Base-by-base conservation (phyloP, 2,113 vertebrate genomes). In the Anguilla japonica region DNA sequence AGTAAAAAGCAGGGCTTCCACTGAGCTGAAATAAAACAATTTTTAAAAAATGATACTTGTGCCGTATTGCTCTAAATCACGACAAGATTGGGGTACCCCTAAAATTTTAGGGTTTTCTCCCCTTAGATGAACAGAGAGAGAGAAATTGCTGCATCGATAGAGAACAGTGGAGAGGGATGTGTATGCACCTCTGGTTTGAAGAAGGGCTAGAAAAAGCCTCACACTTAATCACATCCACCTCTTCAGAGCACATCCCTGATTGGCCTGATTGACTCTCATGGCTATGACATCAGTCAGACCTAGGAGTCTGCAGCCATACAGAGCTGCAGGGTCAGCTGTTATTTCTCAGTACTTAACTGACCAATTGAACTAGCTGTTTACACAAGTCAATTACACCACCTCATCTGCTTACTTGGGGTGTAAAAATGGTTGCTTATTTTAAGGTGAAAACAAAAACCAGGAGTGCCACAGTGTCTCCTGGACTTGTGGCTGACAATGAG, bases 1-100 rank as follows among this genome's bases (percentile, higher is more conserved):
- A 93, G 94, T 93, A 93, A 93, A 94, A 92, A 93, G 94, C 78
- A 95, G 93, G 95, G 94, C 95, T 95, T 95, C 93, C 93, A 94
- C 95, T 94, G 95, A 94, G 91, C 92, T 94, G 88, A 94, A 95
- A 95, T 95, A 95, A 96, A 89, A 83, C 93, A 93, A 79, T 91
- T 91, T 94, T 95, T 93, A 92, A 92, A 93, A 94, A 94, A 92
- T 90, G 93, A 0, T 60, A 57, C 82, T 34, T 89, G 53, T 34
- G 50, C 0, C 1, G 57, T 16, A 22, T 85, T 67, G 56, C 63
- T 84, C 63, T 63, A 18, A 50, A 84, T 22, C 60, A 67, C 60
- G 11, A 67, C 60, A 67, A 67, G 60, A 67, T 67, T 67, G 60
- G 60, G 22, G 60, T 67, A 8, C 60, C 60, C 60, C 60, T 67